Evolutionary conservation across 1,140 invertebrate genomes (phyloP).

Genomic region (Leptonema lineaticorne): DNA sequence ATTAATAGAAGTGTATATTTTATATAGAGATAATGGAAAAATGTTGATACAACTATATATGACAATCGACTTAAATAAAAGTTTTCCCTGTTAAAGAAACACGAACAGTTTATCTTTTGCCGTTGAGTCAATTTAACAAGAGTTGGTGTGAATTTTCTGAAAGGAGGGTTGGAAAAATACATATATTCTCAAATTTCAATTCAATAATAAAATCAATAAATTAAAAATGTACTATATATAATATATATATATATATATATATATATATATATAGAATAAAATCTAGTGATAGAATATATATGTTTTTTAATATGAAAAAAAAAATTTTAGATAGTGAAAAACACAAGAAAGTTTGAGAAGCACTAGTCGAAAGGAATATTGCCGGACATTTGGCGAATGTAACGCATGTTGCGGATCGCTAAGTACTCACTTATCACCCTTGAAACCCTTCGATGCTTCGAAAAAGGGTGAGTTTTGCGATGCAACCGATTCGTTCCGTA

Average conservation of each 20-base stretch:
- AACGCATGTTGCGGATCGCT: constrained; percentile 27
- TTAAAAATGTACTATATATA: too few relatives aligned
- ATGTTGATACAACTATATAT: constrained; percentile 30
- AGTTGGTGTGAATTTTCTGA: not conserved
- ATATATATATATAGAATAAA: too few relatives aligned
- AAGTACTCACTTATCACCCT: constrained; percentile 34
- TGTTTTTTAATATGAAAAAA: too few relatives aligned
- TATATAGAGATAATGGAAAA: too few relatives aligned
- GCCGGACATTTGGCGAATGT: constrained; percentile 28
- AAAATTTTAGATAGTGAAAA: too few relatives aligned
- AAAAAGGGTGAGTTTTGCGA: constrained; percentile 22
- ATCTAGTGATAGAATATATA: too few relatives aligned
- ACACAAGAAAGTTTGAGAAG: not conserved
- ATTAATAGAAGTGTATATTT: too few relatives aligned
- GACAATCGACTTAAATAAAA: constrained; percentile 25
- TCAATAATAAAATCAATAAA: too few relatives aligned
- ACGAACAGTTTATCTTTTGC: not conserved
- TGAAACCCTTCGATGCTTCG: not conserved
- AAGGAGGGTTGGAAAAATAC: too few relatives aligned
- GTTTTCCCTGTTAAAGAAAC: constrained; percentile 3
- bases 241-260: too few relatives aligned
- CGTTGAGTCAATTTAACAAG: not conserved
- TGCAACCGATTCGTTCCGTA: constrained; percentile 1
- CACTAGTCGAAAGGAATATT: not conserved
- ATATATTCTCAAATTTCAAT: too few relatives aligned